Evolutionary conservation across 1,140 invertebrate genomes (phyloP).

Genomic region (Euura lappo): DNA sequence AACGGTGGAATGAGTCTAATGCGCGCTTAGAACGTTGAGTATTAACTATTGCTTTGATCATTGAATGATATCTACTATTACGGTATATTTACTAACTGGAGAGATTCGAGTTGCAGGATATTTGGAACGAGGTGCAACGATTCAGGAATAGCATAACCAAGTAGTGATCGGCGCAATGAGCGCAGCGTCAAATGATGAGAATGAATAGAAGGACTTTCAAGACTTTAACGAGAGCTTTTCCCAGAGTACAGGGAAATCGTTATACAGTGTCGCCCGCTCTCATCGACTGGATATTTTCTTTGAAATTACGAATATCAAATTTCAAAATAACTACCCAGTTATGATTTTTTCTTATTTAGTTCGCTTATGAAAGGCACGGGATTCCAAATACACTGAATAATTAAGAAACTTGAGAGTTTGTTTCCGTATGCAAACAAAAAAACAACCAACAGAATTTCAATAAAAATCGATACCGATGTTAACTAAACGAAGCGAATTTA

Average conservation of each 20-base stretch:
- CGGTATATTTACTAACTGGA: conserved; percentile 9
- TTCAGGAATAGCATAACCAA: not conserved
- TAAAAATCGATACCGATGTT: no score
- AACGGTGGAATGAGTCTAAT: conserved; percentile 20
- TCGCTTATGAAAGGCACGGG: not conserved
- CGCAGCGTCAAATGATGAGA: not conserved
- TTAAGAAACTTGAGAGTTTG: conserved; percentile 5
- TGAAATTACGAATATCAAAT: not conserved
- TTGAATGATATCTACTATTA: conserved; percentile 9
- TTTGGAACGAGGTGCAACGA: conserved; percentile 1
- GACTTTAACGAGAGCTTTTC: not conserved
- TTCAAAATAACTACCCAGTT: not conserved
- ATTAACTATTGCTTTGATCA: not conserved
- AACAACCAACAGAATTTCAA: not conserved
- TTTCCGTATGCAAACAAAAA: not conserved
- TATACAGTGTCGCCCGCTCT: not conserved
- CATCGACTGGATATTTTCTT: not conserved
- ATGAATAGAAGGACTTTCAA: conserved; percentile 6
- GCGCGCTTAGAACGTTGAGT: conserved; percentile 23
- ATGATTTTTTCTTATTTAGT: no score
- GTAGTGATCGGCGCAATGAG: not conserved
- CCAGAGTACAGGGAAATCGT: not conserved
- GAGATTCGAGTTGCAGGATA: not conserved
- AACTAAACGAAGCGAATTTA: no score
- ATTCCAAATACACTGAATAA: not conserved